Base-by-base conservation (phyloP, 2,888 invertebrate species). In the Loripinus fragilis region DNA sequence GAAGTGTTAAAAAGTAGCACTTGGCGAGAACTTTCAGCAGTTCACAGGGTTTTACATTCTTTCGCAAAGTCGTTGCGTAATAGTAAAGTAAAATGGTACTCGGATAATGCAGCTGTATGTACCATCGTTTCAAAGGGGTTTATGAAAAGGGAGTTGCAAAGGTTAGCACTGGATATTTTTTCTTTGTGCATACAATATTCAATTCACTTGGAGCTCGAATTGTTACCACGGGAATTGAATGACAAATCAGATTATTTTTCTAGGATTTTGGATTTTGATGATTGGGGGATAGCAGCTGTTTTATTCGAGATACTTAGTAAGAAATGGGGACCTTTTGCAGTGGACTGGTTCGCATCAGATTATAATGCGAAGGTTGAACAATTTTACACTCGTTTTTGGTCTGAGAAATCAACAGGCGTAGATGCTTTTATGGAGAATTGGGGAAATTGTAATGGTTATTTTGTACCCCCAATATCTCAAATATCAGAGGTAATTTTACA, bases 331-430 rank as follows among this genome's bases (percentile, higher is more conserved):
- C 69, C 42, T 17, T 60, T 68, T 28, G 72, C 71, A 41, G 41
- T 72, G 3, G 75, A 72, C 68, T 75, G 45, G 55, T 75, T 79
- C 42, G 79, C 75, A 0, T 55, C 35, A 25, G 69, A 65, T 25
- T 28, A 71, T 35, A 79, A 75, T 64, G 33, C n/a, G 0, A 78
- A 78, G 28, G 23, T 74, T 25, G 25, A 28, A 8, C 33, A 35
- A 25, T 79, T 74, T 72, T 79, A 72, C 68, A 69, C 74, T 7
- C 68, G 74, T 33, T 81, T 41, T 65, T 80, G 77, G 77, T 68
- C 5, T 65, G 38, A 30, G n/a, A 33, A 33, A 10, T 33, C 64
- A 0, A 12, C 50, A 28, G 30, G 64, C 12, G 64, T 66, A 20
- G 48, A 73, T 66, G 25, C 48, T n/a, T 73, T 73, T 64, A 33